phyloP scores from a whole-genome alignment of 2,797 vertebrate genomes.

The Gila robusta region DNA sequence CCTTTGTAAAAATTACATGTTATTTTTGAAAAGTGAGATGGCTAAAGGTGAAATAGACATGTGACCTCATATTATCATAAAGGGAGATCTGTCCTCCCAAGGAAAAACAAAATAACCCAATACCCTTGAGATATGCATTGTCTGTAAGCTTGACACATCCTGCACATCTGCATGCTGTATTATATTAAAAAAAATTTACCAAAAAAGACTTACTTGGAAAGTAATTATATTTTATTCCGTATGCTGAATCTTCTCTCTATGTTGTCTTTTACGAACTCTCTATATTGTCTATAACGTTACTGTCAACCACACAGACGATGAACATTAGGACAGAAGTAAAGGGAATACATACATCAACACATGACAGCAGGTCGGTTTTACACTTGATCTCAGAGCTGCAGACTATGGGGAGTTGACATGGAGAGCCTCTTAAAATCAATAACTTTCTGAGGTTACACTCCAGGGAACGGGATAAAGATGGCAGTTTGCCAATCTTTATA shows the following conservation, averaged over 20 bases:
- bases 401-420: slow-evolving; percentile 55
- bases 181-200: neutral
- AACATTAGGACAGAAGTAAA: slow-evolving; percentile 32
- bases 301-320: slow-evolving; percentile 9
- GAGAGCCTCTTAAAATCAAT: slow-evolving; percentile 64
- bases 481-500: slow-evolving; percentile 32
- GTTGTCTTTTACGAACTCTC: neutral
- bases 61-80: slow-evolving; percentile 39
- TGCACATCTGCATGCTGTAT: slow-evolving; percentile 51
- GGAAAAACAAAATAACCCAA: slow-evolving; percentile 19
- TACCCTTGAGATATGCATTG: slow-evolving; percentile 55
- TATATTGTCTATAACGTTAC: neutral
- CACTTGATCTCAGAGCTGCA: slow-evolving; percentile 61
- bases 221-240: slow-evolving; percentile 13
- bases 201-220: neutral
- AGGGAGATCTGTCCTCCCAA: slow-evolving; percentile 26
- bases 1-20: slow-evolving; percentile 28
- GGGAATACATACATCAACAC: slow-evolving; percentile 47
- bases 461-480: slow-evolving; percentile 37
- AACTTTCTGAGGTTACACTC: slow-evolving; percentile 41
- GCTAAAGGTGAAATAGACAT: slow-evolving; percentile 64
- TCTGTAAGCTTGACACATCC: slow-evolving; percentile 63
- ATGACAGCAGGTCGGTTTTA: slow-evolving; percentile 62
- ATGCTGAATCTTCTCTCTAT: neutral
- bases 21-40: slow-evolving; percentile 28